phyloP scores from a whole-genome alignment of 2,797 vertebrate species.

The Lepilemur ruficaudatus region DNA sequence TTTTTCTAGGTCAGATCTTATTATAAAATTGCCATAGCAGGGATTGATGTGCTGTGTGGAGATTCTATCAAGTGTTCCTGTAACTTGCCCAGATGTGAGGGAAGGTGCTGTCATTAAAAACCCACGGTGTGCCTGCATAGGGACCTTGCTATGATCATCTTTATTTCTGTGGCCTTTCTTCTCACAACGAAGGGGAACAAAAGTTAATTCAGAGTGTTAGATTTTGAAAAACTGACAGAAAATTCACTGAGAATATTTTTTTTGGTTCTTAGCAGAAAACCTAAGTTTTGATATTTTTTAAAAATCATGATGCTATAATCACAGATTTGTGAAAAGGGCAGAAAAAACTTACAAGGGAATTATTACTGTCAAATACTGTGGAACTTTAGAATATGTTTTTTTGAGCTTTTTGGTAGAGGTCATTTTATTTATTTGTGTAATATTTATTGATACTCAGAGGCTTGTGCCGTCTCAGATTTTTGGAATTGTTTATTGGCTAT shows the following conservation, averaged over 20 bases:
- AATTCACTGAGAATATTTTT: not conserved
- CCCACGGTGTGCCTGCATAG: not conserved
- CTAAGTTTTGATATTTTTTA: not conserved
- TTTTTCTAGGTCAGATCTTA: slow-evolving; percentile 66
- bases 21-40: slow-evolving; percentile 11
- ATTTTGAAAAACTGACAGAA: not conserved
- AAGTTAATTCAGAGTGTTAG: not conserved
- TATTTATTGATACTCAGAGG: not conserved
- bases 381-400: not conserved
- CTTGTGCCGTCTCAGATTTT: not conserved
- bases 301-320: not conserved
- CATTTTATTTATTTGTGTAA: not conserved
- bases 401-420: not conserved
- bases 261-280: not conserved
- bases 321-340: not conserved
- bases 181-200: not conserved
- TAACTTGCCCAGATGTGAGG: not conserved
- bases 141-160: not conserved
- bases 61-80: slow-evolving; percentile 11
- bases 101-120: not conserved
- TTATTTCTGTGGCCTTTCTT: not conserved
- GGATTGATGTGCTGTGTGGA: not conserved
- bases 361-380: not conserved
- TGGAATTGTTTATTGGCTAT: not conserved
- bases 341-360: not conserved